Evolutionary conservation across 1,140 invertebrate species (phyloP), one percentile per base, ranked within the genome.

Genomic region (Heliconius melpomene): DNA sequence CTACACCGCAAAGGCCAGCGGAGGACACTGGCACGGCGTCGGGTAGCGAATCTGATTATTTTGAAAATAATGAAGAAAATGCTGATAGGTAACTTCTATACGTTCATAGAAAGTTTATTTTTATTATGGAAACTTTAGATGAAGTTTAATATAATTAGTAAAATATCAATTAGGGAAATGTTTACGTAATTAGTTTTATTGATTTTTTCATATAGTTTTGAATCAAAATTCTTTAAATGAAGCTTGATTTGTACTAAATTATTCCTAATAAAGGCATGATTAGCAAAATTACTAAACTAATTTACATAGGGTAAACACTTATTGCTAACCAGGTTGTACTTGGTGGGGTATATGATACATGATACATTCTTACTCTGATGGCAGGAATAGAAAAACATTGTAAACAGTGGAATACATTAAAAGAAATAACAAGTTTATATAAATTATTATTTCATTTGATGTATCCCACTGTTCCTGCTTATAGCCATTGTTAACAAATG

Each of bases 41-140:
- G 0, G 94, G 94, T 1, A 95, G 95, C 3, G 95, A 94, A 50
- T 95, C 95, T 0, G 95, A 96, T 82, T 95, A 94, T 32, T 96
- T 95, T 79, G 95, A 96, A 81, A 94, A 93, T 77, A 90, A 93
- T 84, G 94, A 88, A 70, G 93, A 95, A 75, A 95, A 95, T 84
- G 96, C 95, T 38, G 95, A 96, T 20, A 94, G 88, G 95, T 95
- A 88, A 66, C 3, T 66, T 66, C 3, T 29, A 26, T 66, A 16
- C 11, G n/a, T 66, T 66, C 13, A 16, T 9, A 26, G 26, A 29
- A 66, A 26, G 60, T 60, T 26, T 3, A 66, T 29, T 8, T 18
- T 16, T 9, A 23, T 60, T 23, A n/a, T 16, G 16, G n/a, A 16
- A 29, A 23, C 11, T 26, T 66, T 66, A 66, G 3, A 66, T 66